Percentiles rank a stretch among this genome's conserved stretches.
These are phyloP conservation scores for Prietella phreatophila DNA, from an alignment of 2,113 vertebrate genomes.

Conservation along the genomic window DNA sequence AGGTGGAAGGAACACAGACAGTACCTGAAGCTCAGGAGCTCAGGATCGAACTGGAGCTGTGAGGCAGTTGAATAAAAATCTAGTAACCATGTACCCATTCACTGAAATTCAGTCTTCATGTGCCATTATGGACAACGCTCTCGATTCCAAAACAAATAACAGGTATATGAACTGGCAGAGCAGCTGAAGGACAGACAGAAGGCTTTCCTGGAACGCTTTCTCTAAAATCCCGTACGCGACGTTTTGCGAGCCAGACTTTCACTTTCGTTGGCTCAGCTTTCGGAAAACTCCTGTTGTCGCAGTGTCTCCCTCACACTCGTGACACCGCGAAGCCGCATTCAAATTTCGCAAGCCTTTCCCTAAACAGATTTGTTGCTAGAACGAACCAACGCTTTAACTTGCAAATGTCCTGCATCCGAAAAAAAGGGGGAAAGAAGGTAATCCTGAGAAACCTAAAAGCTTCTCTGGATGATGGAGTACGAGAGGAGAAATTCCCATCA, in stretches of 20 bases:
- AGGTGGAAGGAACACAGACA: not conserved
- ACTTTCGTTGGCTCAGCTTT: not conserved
- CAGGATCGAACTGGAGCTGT: not conserved
- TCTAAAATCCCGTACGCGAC: not conserved
- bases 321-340: not conserved
- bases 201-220: not conserved
- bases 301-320: conserved; percentile 6
- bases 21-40: not conserved
- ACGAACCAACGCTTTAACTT: conserved; percentile 4
- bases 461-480: not conserved
- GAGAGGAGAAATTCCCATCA: not conserved
- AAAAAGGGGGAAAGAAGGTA: not conserved
- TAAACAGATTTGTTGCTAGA: not conserved
- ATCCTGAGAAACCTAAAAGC: not conserved
- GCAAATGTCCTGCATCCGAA: conserved; percentile 12
- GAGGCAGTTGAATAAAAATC: not conserved
- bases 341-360: not conserved
- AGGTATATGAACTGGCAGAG: not conserved
- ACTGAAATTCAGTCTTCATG: not conserved
- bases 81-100: not conserved
- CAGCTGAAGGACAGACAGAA: not conserved
- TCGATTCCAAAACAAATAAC: not conserved
- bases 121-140: not conserved
- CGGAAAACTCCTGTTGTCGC: not conserved
- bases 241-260: not conserved